phyloP scores from a whole-genome alignment of 2,113 vertebrate genomes.

The Pangasianodon hypophthalmus region DNA sequence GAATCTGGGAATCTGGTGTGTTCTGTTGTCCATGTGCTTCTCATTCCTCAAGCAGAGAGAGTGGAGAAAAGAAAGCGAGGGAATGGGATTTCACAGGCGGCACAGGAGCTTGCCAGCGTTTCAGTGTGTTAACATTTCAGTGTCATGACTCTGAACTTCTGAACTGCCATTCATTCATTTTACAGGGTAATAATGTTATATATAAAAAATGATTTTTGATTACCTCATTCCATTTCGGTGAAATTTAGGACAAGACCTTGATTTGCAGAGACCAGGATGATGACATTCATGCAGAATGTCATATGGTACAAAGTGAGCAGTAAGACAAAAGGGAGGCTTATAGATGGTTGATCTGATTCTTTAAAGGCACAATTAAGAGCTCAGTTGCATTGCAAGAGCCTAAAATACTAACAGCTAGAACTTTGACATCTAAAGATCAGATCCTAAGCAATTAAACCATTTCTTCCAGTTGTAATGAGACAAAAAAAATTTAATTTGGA shows the following conservation, averaged over 20 bases:
- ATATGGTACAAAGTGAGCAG: not conserved
- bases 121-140: not conserved
- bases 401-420: not conserved
- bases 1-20: conserved; percentile 55
- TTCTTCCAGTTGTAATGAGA: not conserved
- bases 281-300: not conserved
- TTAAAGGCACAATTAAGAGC: not conserved
- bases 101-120: not conserved
- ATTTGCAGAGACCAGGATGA: not conserved
- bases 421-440: not conserved
- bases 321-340: not conserved
- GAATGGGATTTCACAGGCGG: not conserved
- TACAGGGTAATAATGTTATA: not conserved
- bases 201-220: not conserved
- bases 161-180: not conserved
- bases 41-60: conserved; percentile 51
- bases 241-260: not conserved
- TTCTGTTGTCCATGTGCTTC: conserved; percentile 61
- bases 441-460: not conserved
- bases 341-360: not conserved
- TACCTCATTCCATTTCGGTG: not conserved
- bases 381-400: not conserved
- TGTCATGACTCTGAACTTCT: conserved; percentile 14
- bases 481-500: not conserved
- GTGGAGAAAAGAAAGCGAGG: not conserved